Base-by-base conservation (phyloP, 1,140 invertebrate genomes). In the Ceratina australensis region DNA sequence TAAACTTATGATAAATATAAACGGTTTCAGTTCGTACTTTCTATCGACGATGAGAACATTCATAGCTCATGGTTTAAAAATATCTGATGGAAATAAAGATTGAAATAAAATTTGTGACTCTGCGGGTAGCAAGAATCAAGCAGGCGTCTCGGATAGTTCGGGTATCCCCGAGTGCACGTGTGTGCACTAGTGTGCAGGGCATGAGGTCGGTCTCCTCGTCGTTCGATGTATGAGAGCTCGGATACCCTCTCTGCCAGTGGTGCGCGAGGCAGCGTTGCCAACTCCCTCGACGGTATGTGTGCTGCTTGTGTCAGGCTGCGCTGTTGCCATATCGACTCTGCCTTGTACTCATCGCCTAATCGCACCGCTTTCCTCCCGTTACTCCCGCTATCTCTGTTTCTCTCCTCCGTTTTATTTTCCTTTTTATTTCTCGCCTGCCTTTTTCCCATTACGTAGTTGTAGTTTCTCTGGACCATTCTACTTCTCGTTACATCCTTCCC, bases 241-340 rank as follows among this genome's bases (percentile, higher is more conserved):
- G 22, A 50, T 69, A 52, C 63, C 74, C 81, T 77, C 81, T 82
- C 82, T 84, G 80, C 84, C 76, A n/a, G n/a, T n/a, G n/a, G 60
- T 72, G 74, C 69, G 33, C 24, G 26, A 18, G 59, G 80, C 86
- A 71, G 24, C 63, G 87, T 84, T 89, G 88, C 81, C 83, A 71
- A 69, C 75, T 84, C 33, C 75, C 78, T 64, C 74, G 81, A 79
- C 20, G 75, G 59, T 82, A 72, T 60, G 67, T 67, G 81, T 72
- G 68, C 79, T 86, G 78, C 72, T 69, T 76, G 82, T 74, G 74
- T 56, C 72, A 47, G 87, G 85, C 88, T 87, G 88, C 90, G 87
- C 78, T 86, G 90, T 91, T 91, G 90, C 90, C 90, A 90, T 91
- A 91, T 91, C 90, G 90, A 91, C 89, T 90, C 90, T 80, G 61